A percentile compares a stretch with the other conserved stretches of the same genome.
These are phyloP conservation scores for Poeciliopsis retropinna DNA, from an alignment of 2,113 vertebrate species.

Conservation along the genomic window DNA sequence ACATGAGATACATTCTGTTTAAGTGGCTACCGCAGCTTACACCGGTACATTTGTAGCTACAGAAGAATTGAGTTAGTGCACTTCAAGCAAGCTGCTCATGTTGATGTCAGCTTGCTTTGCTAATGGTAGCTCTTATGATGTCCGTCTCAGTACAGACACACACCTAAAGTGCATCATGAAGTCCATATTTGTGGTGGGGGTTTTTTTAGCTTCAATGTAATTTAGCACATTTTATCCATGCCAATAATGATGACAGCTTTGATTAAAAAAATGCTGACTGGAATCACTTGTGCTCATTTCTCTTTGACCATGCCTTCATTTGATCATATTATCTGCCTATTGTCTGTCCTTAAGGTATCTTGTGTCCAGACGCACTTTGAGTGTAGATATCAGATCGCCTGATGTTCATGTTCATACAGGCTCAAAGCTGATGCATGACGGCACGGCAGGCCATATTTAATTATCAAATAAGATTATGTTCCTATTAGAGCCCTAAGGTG, in stretches of 20 bases:
- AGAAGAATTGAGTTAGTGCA: constrained; percentile 47
- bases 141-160: constrained; percentile 4
- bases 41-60: constrained; percentile 55
- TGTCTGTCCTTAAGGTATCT: constrained; percentile 1
- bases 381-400: constrained; percentile 25
- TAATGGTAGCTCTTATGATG: constrained; percentile 12
- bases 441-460: neutral
- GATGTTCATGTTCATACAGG: neutral
- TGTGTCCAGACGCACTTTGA: constrained; percentile 19
- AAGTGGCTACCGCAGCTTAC: constrained; percentile 49
- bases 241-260: constrained; percentile 1
- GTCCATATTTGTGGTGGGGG: neutral
- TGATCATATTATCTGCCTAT: constrained; percentile 18
- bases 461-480: constrained; percentile 35
- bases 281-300: neutral
- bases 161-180: neutral
- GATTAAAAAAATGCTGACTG: constrained; percentile 2
- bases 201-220: neutral
- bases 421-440: constrained; percentile 6
- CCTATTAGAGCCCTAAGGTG: constrained; percentile 19
- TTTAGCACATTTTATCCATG: neutral
- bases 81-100: constrained; percentile 44
- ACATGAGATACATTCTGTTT: constrained; percentile 43
- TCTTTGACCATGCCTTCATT: constrained; percentile 14
- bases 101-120: constrained; percentile 58